Conservation (phyloP, 2,888 invertebrate genomes). For the Chrysolina haemoptera region DNA sequence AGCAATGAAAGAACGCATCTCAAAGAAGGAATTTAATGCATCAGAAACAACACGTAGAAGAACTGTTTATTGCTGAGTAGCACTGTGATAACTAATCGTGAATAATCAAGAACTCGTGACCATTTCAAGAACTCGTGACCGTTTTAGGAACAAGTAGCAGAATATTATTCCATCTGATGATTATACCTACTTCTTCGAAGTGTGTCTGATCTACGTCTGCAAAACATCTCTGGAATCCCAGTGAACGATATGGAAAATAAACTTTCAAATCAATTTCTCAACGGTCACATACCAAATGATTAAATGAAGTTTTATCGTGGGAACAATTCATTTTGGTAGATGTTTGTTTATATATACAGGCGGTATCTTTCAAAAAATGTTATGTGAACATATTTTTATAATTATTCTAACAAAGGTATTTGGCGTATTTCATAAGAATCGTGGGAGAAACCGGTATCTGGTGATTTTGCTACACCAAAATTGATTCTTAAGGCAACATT, state of each 20-base stretch:
- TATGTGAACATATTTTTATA: too few species aligned
- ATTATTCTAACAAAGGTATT: too few species aligned
- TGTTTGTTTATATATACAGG: too few species aligned
- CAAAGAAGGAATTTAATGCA: background rate
- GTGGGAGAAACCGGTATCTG: too few species aligned
- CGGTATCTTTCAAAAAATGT: too few species aligned
- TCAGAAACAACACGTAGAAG: slow-evolving; percentile 5
- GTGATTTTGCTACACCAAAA: too few species aligned
- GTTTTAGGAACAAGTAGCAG: background rate
- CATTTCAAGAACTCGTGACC: slow-evolving; percentile 9
- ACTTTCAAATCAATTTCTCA: background rate
- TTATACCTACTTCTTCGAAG: background rate
- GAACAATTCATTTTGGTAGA: background rate
- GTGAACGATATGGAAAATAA: background rate
- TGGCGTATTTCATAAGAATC: too few species aligned
- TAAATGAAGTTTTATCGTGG: background rate
- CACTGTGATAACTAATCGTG: background rate
- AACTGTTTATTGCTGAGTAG: slow-evolving; percentile 6
- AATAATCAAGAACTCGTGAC: slow-evolving; percentile 14
- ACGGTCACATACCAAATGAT: background rate
- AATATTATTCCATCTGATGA: background rate
- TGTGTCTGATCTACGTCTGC: background rate
- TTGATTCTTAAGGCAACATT: too few species aligned
- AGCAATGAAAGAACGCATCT: background rate
- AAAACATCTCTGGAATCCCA: background rate